Conservation (phyloP, 2,797 vertebrate species). For the Microchirus variegatus region DNA sequence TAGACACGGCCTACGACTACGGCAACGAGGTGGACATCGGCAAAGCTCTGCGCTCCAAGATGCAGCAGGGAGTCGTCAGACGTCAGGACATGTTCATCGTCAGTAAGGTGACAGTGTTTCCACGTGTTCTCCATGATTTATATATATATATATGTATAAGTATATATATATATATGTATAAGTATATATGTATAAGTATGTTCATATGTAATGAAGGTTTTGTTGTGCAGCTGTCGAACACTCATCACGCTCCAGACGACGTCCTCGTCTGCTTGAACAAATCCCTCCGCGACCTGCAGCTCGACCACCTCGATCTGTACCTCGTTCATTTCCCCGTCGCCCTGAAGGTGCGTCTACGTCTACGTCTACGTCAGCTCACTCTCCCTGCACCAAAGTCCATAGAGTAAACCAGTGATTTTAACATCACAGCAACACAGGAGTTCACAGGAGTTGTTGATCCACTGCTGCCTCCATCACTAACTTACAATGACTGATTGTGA, state of each 20-base stretch:
- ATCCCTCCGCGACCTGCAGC: constrained; percentile 77
- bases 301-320: constrained; percentile 83
- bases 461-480: too few species aligned
- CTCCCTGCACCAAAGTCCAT: too few species aligned
- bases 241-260: constrained; percentile 72
- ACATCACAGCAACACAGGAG: too few species aligned
- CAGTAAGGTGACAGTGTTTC: constrained; percentile 73
- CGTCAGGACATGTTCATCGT: constrained; percentile 83
- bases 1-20: constrained; percentile 80
- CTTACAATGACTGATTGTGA: too few species aligned
- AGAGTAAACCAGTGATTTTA: too few species aligned
- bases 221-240: constrained; percentile 70
- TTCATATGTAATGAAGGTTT: not conserved
- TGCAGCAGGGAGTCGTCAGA: constrained; percentile 77
- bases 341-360: too few species aligned
- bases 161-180: too few species aligned
- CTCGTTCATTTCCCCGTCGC: constrained; percentile 82
- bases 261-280: constrained; percentile 75
- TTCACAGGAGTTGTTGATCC: too few species aligned
- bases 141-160: too few species aligned
- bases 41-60: constrained; percentile 78
- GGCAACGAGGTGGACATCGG: constrained; percentile 75
- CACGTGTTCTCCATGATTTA: not conserved
- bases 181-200: too few species aligned
- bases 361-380: too few species aligned